Conservation (phyloP, 2,113 vertebrate species). For the Gobius niger region DNA sequence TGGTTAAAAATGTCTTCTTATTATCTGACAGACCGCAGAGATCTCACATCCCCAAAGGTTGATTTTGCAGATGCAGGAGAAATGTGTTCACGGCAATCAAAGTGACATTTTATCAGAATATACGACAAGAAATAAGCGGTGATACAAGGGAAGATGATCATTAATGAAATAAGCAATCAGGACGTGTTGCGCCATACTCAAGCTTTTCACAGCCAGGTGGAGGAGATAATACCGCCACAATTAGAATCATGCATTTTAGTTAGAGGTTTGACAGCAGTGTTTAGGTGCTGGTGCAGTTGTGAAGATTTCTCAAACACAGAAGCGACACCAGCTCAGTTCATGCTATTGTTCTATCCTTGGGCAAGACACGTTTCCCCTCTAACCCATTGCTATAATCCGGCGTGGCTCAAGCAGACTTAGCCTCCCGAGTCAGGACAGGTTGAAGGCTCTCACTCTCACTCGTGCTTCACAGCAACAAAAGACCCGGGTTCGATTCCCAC, state of each 20-base stretch:
- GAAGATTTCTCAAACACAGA: too few species aligned
- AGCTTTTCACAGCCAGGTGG: neutral
- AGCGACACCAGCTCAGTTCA: too few species aligned
- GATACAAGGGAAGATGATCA: neutral
- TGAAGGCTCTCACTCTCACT: too few species aligned
- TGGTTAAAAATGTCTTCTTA: conserved; percentile 4
- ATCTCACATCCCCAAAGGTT: neutral
- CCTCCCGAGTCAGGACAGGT: too few species aligned
- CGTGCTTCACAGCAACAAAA: too few species aligned
- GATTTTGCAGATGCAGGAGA: neutral
- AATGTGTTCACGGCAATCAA: neutral
- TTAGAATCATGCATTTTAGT: neutral
- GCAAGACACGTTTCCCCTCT: too few species aligned
- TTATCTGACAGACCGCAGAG: conserved; percentile 15
- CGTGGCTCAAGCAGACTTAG: too few species aligned
- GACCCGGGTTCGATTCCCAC: too few species aligned
- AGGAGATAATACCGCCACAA: neutral
- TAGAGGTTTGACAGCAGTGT: neutral
- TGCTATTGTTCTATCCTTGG: too few species aligned
- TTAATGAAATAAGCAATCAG: neutral
- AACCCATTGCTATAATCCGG: too few species aligned
- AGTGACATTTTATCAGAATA: neutral
- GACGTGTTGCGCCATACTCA: neutral
- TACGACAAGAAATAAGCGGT: neutral
- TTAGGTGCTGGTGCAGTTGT: too few species aligned